Evolutionary conservation across 2,888 invertebrate species (phyloP), one percentile per base, ranked within the genome.

Genomic region (Proisotoma minuta): DNA sequence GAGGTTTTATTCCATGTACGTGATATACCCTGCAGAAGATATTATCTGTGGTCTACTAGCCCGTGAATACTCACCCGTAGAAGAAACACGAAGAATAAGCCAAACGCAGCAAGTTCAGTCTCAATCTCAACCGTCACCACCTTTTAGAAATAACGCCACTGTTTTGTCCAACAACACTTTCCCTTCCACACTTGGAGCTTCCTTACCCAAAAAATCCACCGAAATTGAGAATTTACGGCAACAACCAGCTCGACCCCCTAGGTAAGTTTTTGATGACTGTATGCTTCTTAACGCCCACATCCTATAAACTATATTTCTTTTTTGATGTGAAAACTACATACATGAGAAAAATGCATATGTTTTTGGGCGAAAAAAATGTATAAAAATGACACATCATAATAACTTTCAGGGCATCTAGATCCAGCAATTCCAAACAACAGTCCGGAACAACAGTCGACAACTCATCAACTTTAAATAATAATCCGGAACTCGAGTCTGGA

Each of bases 11-110:
- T 34, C 34, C 15, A 34, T 8, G 43, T 43, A 70, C 66, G 70
- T 72, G 56, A 72, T 72, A 68, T 72, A 72, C 63, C 72, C 72
- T 63, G 70, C 70, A 62, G 72, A 72, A 64, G 72, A 72, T 58
- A 67, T 72, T 60, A 65, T 72, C 62, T 65, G 66, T 63, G 60
- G 69, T 57, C 57, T 72, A 65, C 50, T 72, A 57, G 62, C 63
- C 63, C 65, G 65, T 69, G 70, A 69, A 59, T 68, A 70, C 62
- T 57, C 62, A 26, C 62, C 62, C 29, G 47, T 52, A n/a, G 43
- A 56, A 26, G 43, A 43, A 4, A 10, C 29, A 51, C 57, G 57
- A 47, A 39, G 60, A 60, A 34, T 48, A 59, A 56, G 59, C 4
- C 43, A 43, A 2, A n/a, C n/a, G n/a, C 56, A 56, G 27, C 40